Conservation (phyloP, 1,140 invertebrate species). For the Hyphantria cunea region DNA sequence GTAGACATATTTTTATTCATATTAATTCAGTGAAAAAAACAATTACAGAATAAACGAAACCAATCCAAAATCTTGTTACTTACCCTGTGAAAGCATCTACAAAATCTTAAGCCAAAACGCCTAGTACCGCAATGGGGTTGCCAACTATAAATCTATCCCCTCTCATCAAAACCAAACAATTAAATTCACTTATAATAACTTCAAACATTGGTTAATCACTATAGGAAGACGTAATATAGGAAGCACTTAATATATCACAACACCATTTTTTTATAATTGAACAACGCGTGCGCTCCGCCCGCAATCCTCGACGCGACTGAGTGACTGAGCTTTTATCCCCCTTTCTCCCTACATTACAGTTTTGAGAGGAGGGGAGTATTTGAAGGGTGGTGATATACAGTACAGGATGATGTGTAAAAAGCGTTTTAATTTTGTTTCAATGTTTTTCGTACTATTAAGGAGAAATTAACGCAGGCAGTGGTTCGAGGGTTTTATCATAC, state of each 20-base stretch:
- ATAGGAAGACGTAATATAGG: conserved; percentile 23
- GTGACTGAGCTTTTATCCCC: conserved; percentile 28
- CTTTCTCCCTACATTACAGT: conserved; percentile 3
- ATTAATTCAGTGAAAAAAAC: too few relatives aligned
- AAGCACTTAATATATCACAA: conserved; percentile 25
- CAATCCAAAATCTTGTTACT: background rate
- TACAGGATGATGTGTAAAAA: conserved; percentile 5
- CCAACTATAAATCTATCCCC: background rate
- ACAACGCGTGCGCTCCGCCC: conserved; percentile 10
- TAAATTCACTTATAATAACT: background rate
- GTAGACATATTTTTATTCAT: too few relatives aligned
- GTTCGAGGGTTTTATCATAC: background rate
- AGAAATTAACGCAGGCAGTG: background rate
- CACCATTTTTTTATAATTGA: conserved; percentile 3
- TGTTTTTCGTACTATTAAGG: too few relatives aligned
- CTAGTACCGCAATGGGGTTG: background rate
- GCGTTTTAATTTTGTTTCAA: background rate
- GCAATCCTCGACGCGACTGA: conserved; percentile 38
- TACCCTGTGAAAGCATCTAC: background rate
- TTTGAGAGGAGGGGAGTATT: conserved; percentile 1
- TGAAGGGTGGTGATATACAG: conserved; percentile 7
- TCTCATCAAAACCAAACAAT: too few relatives aligned
- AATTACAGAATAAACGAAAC: background rate
- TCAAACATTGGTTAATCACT: background rate
- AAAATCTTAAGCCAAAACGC: background rate